phyloP scores from a whole-genome alignment of 1,140 invertebrate genomes.

The Ylistrum balloti region DNA sequence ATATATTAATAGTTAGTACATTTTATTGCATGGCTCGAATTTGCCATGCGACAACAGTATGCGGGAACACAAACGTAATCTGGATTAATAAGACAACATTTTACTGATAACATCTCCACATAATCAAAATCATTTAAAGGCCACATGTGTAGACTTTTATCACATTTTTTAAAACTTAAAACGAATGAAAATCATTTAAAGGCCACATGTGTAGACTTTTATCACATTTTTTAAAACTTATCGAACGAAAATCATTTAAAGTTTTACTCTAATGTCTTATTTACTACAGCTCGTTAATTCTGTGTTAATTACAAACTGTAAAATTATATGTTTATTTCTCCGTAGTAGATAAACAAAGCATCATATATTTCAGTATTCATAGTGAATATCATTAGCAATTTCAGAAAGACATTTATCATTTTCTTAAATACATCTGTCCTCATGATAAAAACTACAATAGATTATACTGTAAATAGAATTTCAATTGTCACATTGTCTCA shows the following conservation, averaged over 20 bases:
- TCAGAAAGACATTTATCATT: constrained; percentile 29
- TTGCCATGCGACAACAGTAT: not conserved
- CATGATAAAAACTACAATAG: no score
- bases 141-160: not conserved
- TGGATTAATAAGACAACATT: not conserved
- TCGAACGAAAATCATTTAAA: not conserved
- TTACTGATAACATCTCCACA: not conserved
- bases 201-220: not conserved
- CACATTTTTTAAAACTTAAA: no score
- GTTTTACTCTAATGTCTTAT: not conserved
- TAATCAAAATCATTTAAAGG: not conserved
- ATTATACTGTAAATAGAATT: not conserved
- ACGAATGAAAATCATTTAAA: not conserved
- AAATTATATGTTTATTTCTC: not conserved
- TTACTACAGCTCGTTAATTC: not conserved
- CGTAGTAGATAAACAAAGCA: not conserved
- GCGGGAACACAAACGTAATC: not conserved
- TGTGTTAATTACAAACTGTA: not conserved
- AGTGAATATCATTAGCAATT: not conserved
- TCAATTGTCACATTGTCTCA: not conserved
- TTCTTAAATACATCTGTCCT: not conserved
- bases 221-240: not conserved
- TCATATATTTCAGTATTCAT: not conserved
- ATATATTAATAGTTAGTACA: constrained; percentile 14
- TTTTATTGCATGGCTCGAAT: not conserved